These are phyloP conservation scores for Hassar affinis DNA, from an alignment of 2,113 vertebrate species.

Conservation along the genomic window DNA sequence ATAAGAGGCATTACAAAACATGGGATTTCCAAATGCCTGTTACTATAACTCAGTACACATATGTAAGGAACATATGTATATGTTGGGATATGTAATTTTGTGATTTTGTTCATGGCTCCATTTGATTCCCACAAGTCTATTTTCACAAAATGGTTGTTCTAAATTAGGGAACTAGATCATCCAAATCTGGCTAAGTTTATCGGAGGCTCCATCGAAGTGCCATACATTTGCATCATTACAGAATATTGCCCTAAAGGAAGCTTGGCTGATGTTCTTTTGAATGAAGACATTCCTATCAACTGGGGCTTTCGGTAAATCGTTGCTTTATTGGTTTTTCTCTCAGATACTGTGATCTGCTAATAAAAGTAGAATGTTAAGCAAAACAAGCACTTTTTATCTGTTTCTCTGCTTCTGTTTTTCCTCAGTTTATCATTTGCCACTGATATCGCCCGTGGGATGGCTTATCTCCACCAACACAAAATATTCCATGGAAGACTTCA, in stretches of 20 bases:
- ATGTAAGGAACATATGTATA: not conserved
- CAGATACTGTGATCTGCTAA: not conserved
- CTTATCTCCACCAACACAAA: conserved; percentile 75
- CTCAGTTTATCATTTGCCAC: conserved; percentile 75
- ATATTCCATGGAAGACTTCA: conserved; percentile 73
- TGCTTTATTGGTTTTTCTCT: not conserved
- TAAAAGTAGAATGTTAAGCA: not conserved
- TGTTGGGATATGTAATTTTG: not conserved
- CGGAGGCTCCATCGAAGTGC: conserved; percentile 71
- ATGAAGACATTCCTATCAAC: conserved; percentile 74
- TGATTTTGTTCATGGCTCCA: not conserved
- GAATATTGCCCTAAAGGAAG: conserved; percentile 79
- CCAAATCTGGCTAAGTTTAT: conserved; percentile 77
- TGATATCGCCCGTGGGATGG: conserved; percentile 71
- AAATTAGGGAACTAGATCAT: conserved; percentile 73
- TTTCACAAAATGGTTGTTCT: not conserved
- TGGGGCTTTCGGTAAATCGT: conserved; percentile 72
- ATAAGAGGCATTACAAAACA: not conserved
- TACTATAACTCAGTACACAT: not conserved
- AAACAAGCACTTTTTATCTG: not conserved
- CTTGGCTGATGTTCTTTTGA: conserved; percentile 72
- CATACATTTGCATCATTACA: conserved; percentile 70
- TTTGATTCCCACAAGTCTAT: not conserved
- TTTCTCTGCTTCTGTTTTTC: conserved; percentile 10
- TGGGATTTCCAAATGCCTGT: not conserved